Evolutionary conservation across 2,888 invertebrate species (phyloP), one percentile per base, ranked within the genome.

Genomic region (Thumatha senex): DNA sequence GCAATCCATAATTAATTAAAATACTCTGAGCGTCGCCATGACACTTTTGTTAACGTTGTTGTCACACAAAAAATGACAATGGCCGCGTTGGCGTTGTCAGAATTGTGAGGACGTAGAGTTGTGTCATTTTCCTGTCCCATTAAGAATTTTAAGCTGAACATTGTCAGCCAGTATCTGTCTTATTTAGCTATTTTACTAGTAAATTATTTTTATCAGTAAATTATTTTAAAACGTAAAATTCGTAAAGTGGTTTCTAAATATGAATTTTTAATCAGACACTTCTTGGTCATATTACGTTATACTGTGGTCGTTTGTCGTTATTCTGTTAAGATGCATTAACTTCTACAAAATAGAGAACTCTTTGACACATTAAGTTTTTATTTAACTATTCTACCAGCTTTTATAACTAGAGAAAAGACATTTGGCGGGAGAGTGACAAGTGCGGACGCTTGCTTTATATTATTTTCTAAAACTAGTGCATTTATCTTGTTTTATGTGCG

Each of bases 1-100:
- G 57, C 47, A 58, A 61, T 61, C 18, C 47, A 46, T 56, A 52
- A 56, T 55, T 58, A 52, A 54, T 63, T 61, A 54, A 49, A 63
- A 56, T 57, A 52, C 54, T 44, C 38, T 43, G 61, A 56, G 53
- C 61, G 48, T 43, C 48, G 51, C 53, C 65, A 66, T 60, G 54
- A 58, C 60, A 62, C 51, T 62, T 67, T 54, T 43, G 51, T 54
- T 51, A 54, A 54, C 47, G 52, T 51, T 60, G 58, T 60, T 63
- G 56, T 51, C 46, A 51, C 38, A 50, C 42, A 42, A 57, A 68
- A 67, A 65, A 60, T 54, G 40, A 65, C 59, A 64, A 51, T 58
- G 40, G 44, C 18, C 18, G 35, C 33, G 40, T 35, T 51, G 45
- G 35, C 33, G 40, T 35, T 51, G 45, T 56, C 47, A 40, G 48